phyloP scores from a whole-genome alignment of 2,888 invertebrate genomes.

The Sphaerophoria taeniata region DNA sequence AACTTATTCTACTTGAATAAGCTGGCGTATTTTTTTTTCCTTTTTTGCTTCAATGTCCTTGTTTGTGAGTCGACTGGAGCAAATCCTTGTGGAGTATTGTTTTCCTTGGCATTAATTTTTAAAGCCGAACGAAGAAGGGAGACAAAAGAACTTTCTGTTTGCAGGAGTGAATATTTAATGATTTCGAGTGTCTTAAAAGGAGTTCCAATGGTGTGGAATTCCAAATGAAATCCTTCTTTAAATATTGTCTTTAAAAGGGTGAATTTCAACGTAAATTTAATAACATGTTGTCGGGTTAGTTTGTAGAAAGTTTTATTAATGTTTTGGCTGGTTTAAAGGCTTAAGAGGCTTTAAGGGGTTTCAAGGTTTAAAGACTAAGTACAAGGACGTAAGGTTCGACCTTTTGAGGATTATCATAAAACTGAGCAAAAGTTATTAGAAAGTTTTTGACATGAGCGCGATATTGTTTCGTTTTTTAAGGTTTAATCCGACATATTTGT shows the following conservation, averaged over 20 bases:
- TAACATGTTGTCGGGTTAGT: neutral
- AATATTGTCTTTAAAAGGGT: neutral
- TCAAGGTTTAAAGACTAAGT: no score
- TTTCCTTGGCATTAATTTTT: constrained; percentile 8
- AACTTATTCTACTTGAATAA: constrained; percentile 21
- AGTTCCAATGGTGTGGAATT: neutral
- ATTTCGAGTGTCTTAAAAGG: constrained; percentile 17
- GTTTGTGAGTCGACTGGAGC: neutral
- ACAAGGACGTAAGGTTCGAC: no score
- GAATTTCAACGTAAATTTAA: neutral
- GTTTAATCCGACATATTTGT: no score
- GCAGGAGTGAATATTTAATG: constrained; percentile 30
- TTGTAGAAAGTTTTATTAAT: no score
- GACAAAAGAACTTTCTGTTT: no score
- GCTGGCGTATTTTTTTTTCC: neutral
- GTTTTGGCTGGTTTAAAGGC: no score
- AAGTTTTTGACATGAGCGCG: no score
- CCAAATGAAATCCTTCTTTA: neutral
- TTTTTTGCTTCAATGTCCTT: constrained; percentile 2
- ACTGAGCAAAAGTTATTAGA: no score
- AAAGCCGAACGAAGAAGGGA: neutral
- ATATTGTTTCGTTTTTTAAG: no score
- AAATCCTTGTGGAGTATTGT: constrained; percentile 5
- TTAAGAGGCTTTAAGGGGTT: no score
- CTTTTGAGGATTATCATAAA: no score